Evolutionary conservation across 2,797 vertebrate species (phyloP).

Genomic region (Nothura maculosa): DNA sequence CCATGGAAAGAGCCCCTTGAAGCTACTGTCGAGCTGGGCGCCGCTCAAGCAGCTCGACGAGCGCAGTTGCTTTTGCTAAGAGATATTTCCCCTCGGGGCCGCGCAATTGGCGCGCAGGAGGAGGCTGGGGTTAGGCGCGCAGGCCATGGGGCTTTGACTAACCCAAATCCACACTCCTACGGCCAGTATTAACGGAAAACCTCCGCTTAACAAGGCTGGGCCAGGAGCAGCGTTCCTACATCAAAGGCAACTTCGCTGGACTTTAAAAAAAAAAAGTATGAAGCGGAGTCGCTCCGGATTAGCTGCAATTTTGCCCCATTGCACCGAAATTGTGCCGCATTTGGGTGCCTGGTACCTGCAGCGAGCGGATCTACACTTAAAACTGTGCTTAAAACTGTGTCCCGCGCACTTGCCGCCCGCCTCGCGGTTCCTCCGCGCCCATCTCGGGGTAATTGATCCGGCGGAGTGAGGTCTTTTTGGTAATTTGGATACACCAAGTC

Average conservation of each 20-base stretch:
- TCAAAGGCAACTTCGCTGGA: constrained; percentile 71
- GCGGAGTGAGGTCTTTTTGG: constrained; percentile 94
- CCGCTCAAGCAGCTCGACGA: not conserved
- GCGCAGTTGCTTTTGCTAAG: not conserved
- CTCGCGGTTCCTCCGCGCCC: constrained; percentile 39
- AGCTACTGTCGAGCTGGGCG: not conserved
- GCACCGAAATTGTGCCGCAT: not conserved
- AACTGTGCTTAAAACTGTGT: not conserved
- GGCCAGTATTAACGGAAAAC: constrained; percentile 66
- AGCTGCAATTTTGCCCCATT: constrained; percentile 61
- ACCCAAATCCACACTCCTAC: constrained; percentile 72
- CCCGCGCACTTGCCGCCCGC: constrained; percentile 31
- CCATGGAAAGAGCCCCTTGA: not conserved
- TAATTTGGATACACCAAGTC: constrained; percentile 97
- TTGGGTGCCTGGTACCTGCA: not conserved
- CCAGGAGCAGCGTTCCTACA: constrained; percentile 59
- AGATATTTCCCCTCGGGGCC: not conserved
- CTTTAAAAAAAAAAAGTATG: not conserved
- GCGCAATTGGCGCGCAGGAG: not conserved
- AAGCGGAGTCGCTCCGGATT: constrained; percentile 49
- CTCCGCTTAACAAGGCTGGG: constrained; percentile 56
- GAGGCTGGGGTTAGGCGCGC: constrained; percentile 26
- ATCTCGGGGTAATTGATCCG: constrained; percentile 89
- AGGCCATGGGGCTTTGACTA: constrained; percentile 42
- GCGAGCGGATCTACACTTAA: not conserved